phyloP scores from a whole-genome alignment of 2,113 vertebrate species.

The Pteronura brasiliensis region DNA sequence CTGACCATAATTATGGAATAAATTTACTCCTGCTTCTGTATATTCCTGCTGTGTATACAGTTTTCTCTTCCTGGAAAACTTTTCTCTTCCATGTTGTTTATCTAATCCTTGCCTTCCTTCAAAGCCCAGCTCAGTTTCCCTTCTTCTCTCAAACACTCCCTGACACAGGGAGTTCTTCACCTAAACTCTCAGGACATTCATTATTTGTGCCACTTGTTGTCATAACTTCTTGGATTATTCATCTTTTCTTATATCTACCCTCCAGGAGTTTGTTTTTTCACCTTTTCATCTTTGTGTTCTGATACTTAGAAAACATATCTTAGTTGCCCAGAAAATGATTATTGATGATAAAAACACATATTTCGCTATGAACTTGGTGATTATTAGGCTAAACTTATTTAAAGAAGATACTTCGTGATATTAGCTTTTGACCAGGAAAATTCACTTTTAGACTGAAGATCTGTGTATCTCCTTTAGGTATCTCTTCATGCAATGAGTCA shows the following conservation, averaged over 20 bases:
- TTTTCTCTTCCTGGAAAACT: neutral
- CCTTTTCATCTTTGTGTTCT: neutral
- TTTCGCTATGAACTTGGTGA: conserved; percentile 3
- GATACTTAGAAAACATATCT: neutral
- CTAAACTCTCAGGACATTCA: neutral
- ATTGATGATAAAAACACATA: neutral
- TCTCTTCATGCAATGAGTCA: neutral
- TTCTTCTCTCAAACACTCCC: neutral
- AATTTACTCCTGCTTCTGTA: neutral
- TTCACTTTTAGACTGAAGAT: neutral
- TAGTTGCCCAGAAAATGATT: neutral
- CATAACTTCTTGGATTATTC: neutral
- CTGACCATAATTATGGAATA: neutral
- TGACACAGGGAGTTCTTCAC: neutral
- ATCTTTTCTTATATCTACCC: neutral
- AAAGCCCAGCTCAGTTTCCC: neutral
- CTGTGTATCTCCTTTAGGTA: neutral
- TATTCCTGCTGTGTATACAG: neutral
- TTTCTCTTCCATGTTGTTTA: neutral
- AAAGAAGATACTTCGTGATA: neutral
- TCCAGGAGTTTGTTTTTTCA: neutral
- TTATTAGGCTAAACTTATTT: neutral
- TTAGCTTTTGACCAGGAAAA: neutral
- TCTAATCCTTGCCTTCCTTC: neutral
- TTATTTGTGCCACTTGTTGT: neutral